Evolutionary conservation across 1,140 invertebrate genomes (phyloP).

Genomic region (Dermatophagoides farinae): DNA sequence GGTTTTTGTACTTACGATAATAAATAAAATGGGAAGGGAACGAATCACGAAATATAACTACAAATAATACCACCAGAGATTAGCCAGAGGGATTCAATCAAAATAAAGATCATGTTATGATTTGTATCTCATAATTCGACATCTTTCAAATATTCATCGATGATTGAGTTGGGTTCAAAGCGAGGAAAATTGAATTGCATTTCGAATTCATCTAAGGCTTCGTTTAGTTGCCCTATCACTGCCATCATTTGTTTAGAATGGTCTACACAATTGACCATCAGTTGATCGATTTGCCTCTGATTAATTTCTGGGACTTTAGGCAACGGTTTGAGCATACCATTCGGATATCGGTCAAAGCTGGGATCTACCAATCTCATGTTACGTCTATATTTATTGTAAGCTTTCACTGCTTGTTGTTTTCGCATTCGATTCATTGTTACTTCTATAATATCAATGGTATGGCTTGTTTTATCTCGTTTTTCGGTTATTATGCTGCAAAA

Average conservation of each 20-base stretch:
- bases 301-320: background rate
- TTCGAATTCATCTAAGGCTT: constrained; percentile 4
- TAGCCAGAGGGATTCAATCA: too few species aligned
- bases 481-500: background rate
- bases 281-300: background rate
- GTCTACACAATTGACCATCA: background rate
- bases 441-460: background rate
- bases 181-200: background rate
- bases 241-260: background rate
- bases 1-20: too few species aligned
- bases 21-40: too few species aligned
- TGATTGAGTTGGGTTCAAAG: background rate
- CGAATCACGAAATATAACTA: too few species aligned
- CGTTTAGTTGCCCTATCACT: background rate
- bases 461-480: background rate
- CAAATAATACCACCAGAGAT: too few species aligned
- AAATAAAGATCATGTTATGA: too few species aligned
- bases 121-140: too few species aligned
- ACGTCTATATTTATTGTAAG: background rate
- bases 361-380: background rate
- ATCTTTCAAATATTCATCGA: too few species aligned
- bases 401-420: background rate
- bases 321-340: background rate
- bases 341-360: background rate
- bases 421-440: background rate